Evolutionary conservation across 2,113 vertebrate genomes (phyloP), one percentile per base, ranked within the genome.

Genomic region (Cichladusa arquata): DNA sequence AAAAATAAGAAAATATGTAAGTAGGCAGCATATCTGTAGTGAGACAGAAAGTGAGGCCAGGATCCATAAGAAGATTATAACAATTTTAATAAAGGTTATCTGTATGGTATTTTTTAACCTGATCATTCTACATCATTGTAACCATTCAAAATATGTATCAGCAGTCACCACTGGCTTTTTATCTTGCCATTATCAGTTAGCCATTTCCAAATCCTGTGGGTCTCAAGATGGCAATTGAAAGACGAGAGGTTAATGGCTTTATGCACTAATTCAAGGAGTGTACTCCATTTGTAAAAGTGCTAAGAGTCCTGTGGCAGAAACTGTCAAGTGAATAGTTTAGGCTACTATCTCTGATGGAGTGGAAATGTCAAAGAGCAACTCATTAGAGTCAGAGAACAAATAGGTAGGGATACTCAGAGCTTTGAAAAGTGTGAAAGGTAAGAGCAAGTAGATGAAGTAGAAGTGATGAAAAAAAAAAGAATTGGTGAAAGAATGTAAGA

Each of bases 291-390:
- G 44, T 90, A 72, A 79, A 91, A 93, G 80, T 60, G 66, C 25
- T 84, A 79, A 78, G 86, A 79, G 61, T 91, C 53, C 61, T 84
- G 83, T 91, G 83, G 48, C 69, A 89, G 61, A 92, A 95, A 84
- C 72, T 86, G 92, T 81, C 69, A 91, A 92, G 86, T 81, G 69
- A 84, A 84, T 64, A 84, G 53, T 92, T 92, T 84, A 72, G 86
- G 45, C 53, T 72, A 5, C 92, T 81, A 42, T 45, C 57, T 53
- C 57, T 91, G 92, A 78, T 91, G 86, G 65, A 95, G 88, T 81
- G 40, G 53, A 95, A 93, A 94, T 84, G 91, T 90, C 92, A 95
- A 94, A 96, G 77, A 84, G 51, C 86, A 81, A 72, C 60, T 93
- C 88, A 74, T 93, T 95, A 88, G 64, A 90, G 56, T 81, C 67